Percentiles rank a stretch among this genome's conserved stretches.
These are phyloP conservation scores for Gastrophysa polygoni DNA, from an alignment of 2,888 invertebrate genomes.

Conservation along the genomic window DNA sequence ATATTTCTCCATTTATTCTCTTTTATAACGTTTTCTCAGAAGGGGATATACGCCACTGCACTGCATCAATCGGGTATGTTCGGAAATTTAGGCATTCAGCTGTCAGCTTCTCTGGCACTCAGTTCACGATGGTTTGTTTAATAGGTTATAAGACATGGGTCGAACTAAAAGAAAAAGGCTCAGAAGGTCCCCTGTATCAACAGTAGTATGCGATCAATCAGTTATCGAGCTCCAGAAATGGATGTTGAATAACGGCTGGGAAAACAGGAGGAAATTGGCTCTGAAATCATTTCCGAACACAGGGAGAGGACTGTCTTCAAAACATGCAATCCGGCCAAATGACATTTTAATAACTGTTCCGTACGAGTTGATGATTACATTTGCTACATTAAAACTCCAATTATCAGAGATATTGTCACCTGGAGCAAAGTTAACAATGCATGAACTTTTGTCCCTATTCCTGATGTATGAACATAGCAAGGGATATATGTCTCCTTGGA, in stretches of 20 bases:
- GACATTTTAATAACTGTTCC: conserved; percentile 69
- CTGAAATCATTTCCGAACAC: conserved; percentile 68
- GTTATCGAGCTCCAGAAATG: conserved; percentile 61
- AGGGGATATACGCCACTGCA: too few relatives aligned
- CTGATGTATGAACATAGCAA: conserved; percentile 71
- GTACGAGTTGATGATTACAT: conserved; percentile 63
- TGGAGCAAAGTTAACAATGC: conserved; percentile 63
- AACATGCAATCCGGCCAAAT: conserved; percentile 61
- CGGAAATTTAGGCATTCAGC: too few relatives aligned
- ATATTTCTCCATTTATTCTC: too few relatives aligned
- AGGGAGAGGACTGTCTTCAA: conserved; percentile 77
- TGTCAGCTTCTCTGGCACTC: too few relatives aligned
- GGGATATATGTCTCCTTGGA: conserved; percentile 63
- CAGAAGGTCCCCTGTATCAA: not conserved
- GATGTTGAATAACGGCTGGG: conserved; percentile 63
- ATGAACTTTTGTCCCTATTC: conserved; percentile 76
- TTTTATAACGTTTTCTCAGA: too few relatives aligned
- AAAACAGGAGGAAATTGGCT: conserved; percentile 63
- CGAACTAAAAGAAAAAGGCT: conserved; percentile 7
- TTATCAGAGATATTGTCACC: conserved; percentile 10
- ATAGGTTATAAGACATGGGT: not conserved
- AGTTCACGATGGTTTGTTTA: too few relatives aligned
- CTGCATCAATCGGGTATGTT: too few relatives aligned
- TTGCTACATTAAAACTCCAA: conserved; percentile 30
- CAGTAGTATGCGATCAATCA: not conserved